Evolutionary conservation across 1,140 invertebrate species (phyloP).

Genomic region (roundworm (Caenorhabditis elegans)): DNA sequence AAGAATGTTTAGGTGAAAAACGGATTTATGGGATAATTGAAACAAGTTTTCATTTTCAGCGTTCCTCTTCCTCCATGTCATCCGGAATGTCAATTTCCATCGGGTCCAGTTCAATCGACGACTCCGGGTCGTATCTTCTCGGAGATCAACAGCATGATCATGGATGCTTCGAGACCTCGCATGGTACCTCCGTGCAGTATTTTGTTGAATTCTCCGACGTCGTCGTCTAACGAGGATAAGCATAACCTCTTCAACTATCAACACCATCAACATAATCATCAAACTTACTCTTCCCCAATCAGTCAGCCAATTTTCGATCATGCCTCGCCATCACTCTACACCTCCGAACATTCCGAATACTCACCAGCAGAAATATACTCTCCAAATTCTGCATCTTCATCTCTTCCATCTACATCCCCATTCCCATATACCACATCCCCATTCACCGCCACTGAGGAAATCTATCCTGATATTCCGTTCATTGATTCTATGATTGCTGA

Average conservation of each 20-base stretch:
- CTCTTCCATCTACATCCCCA: background rate
- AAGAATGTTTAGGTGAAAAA: background rate
- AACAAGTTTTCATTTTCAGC: background rate
- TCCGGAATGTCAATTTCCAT: constrained; percentile 23
- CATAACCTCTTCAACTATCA: background rate
- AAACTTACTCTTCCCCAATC: background rate
- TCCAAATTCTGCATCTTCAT: background rate
- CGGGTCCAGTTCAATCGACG: constrained; percentile 23
- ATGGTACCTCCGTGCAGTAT: constrained; percentile 21
- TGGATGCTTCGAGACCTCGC: constrained; percentile 15
- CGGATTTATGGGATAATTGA: background rate
- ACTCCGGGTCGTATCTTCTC: constrained; percentile 15
- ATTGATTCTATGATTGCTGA: background rate
- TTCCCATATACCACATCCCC: background rate
- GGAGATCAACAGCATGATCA: constrained; percentile 28
- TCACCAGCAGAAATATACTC: background rate
- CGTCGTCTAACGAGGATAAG: constrained; percentile 8
- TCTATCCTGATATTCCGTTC: background rate
- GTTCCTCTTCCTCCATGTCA: constrained; percentile 23
- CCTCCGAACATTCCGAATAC: constrained; percentile 18
- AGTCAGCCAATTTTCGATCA: background rate
- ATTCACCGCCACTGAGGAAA: background rate
- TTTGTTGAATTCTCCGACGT: constrained; percentile 7
- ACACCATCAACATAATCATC: background rate
- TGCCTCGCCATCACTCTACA: constrained; percentile 14